A percentile compares a stretch with the other conserved stretches of the same genome.
Evolutionary conservation across 2,888 invertebrate genomes (phyloP).

Genomic region (Andrena bicolor): DNA sequence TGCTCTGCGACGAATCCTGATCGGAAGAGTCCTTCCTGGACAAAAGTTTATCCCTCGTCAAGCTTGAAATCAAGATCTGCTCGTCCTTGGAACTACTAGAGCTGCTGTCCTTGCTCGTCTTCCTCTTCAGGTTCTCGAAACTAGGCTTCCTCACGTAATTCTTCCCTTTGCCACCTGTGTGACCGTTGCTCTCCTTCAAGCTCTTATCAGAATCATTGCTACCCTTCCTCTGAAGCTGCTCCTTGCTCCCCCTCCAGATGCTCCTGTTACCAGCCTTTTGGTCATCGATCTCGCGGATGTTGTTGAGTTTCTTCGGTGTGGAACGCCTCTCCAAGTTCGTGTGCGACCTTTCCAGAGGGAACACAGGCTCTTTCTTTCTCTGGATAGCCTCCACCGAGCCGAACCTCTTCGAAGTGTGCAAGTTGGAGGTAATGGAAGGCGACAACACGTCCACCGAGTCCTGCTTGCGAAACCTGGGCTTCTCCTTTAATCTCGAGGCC

Average conservation of each 20-base stretch:
- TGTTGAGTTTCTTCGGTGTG: constrained; percentile 72
- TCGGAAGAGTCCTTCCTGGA: constrained; percentile 75
- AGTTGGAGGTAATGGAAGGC: constrained; percentile 47
- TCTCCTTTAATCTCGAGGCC: constrained; percentile 32
- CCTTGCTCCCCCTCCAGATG: constrained; percentile 64
- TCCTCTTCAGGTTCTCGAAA: constrained; percentile 75
- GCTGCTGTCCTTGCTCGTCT: constrained; percentile 79
- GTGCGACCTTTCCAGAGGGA: constrained; percentile 71
- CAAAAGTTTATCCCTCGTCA: constrained; percentile 59
- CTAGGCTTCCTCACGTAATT: constrained; percentile 73
- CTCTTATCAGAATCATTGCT: constrained; percentile 78
- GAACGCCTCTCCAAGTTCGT: constrained; percentile 73
- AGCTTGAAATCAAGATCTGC: constrained; percentile 66
- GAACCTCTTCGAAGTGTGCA: constrained; percentile 71
- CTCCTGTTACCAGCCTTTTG: constrained; percentile 45
- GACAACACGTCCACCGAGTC: constrained; percentile 71
- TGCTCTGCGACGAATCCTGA: constrained; percentile 64
- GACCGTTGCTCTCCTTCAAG: constrained; percentile 51
- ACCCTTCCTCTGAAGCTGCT: constrained; percentile 69
- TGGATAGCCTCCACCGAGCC: constrained; percentile 76
- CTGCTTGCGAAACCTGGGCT: constrained; percentile 72
- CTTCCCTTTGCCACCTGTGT: constrained; percentile 3
- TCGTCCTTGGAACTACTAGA: constrained; percentile 79
- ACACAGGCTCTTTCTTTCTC: constrained; percentile 63
- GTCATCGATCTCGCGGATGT: constrained; percentile 76